phyloP scores from a whole-genome alignment of 2,888 invertebrate genomes.

The Timandra comae region DNA sequence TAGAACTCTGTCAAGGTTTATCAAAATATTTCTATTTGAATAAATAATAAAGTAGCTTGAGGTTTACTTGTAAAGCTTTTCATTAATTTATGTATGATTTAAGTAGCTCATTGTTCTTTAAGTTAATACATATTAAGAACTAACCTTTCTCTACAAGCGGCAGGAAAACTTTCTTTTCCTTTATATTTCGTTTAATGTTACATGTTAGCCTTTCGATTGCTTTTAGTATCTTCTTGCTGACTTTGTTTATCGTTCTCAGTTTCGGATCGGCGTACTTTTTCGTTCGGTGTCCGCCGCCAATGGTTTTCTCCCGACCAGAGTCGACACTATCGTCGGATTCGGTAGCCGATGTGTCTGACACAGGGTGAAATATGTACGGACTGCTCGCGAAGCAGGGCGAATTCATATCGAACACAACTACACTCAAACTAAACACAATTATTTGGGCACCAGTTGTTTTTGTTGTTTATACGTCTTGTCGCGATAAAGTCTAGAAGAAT shows the following conservation, averaged over 20 bases:
- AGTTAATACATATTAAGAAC: constrained; percentile 17
- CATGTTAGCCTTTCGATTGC: constrained; percentile 66
- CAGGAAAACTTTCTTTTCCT: constrained; percentile 36
- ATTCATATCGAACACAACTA: constrained; percentile 39
- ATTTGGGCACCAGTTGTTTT: constrained; percentile 3
- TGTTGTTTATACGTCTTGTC: constrained; percentile 36
- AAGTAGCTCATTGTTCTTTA: too few relatives aligned
- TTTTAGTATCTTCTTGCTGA: constrained; percentile 66
- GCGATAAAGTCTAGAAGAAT: constrained; percentile 42
- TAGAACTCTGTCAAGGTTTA: too few relatives aligned
- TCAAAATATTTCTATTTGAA: too few relatives aligned
- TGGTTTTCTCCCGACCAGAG: constrained; percentile 58
- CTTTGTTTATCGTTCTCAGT: constrained; percentile 68
- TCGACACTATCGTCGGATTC: constrained; percentile 64
- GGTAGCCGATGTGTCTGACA: constrained; percentile 65
- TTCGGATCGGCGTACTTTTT: constrained; percentile 68
- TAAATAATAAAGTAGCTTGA: too few relatives aligned
- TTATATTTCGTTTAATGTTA: constrained; percentile 54
- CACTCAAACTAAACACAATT: constrained; percentile 12
- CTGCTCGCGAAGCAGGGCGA: constrained; percentile 58
- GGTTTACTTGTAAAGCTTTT: too few relatives aligned
- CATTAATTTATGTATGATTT: too few relatives aligned
- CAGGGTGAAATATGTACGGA: constrained; percentile 65
- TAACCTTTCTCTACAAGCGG: constrained; percentile 30
- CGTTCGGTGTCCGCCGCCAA: constrained; percentile 51